Evolutionary conservation across 37 sponge, comb jelly and placozoan genomes (phyloP).

Genomic region (Theonella swinhoei): DNA sequence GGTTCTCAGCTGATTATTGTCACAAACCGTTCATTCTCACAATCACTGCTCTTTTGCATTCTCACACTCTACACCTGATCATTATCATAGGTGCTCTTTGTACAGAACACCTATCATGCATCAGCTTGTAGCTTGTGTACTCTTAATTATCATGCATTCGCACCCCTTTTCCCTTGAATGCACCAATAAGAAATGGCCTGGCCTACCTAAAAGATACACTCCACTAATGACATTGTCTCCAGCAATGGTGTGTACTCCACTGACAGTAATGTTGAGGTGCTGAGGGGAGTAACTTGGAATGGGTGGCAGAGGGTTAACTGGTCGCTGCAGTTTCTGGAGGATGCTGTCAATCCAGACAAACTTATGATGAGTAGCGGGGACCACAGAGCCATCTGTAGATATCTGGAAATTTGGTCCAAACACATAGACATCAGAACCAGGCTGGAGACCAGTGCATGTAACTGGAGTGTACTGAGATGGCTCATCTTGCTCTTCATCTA

Average conservation of each 20-base stretch:
- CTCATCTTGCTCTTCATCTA: background rate
- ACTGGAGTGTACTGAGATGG: constrained; percentile 27
- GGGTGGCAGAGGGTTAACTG: constrained; percentile 10
- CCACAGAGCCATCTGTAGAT: background rate
- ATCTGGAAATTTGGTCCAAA: constrained; percentile 32
- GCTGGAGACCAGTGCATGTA: constrained; percentile 23
- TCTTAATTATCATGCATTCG: background rate
- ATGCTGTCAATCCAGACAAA: constrained; percentile 20
- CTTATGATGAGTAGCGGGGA: constrained; percentile 2
- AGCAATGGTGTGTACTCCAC: background rate
- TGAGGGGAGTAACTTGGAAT: background rate
- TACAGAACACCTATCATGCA: background rate
- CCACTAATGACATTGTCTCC: constrained; percentile 41
- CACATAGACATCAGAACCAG: constrained; percentile 23
- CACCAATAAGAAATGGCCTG: background rate
- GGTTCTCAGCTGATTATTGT: background rate
- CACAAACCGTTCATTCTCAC: background rate
- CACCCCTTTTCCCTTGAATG: too few species aligned
- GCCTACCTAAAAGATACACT: constrained; percentile 20
- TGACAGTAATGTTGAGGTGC: background rate
- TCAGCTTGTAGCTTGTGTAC: background rate
- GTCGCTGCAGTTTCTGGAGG: background rate
- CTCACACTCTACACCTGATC: background rate
- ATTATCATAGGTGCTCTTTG: background rate
- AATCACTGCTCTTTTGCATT: background rate